Evolutionary conservation across 2,888 invertebrate genomes (phyloP), one percentile per base, ranked within the genome.

Genomic region (Rhaphigaster nebulosa): DNA sequence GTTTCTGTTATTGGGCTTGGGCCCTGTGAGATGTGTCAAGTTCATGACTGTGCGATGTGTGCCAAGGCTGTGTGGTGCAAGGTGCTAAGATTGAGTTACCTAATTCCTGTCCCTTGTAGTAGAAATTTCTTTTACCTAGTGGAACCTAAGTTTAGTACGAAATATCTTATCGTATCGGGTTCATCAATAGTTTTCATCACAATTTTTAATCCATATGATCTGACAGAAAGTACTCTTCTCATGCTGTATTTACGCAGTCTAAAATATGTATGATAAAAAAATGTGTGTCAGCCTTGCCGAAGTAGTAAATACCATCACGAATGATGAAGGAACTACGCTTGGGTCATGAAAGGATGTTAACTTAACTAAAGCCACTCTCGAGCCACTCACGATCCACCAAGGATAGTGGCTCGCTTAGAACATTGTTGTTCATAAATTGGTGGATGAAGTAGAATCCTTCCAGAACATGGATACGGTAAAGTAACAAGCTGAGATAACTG

Each of bases 21-120:
- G 23, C 45, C 20, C 45, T 50, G 45, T 29, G n/a, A 84, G 84
- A 45, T 84, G 84, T 84, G 84, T 84, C 84, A 84, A 84, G 84
- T 84, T 84, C 84, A 84, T 50, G 84, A 50, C 18, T n/a, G 84
- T 2, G 45, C 26, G 84, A 84, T 84, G 84, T 84, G 84, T 84
- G 84, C 84, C 84, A 84, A 84, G 84, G 84, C 45, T 84, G 45
- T 41, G 45, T 84, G 84, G 84, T 45, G 84, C 84, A 84, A 84
- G 84, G 84, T 84, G 84, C 15, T 80, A 26, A 6, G 34, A 18
- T 70, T 20, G 26, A 20, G 34, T 70, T 70, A 70, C 5, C 70
- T 38, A 76, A 76, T 76, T 38, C 15, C 38, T 38, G 34, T 20
- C 70, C 12, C 34, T 23, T 20, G 0, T 76, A 1, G 70, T 38